Percentiles rank a stretch among this genome's conserved stretches.
phyloP scores from a whole-genome alignment of 2,113 vertebrate species.

The Ploceus nigricollis region DNA sequence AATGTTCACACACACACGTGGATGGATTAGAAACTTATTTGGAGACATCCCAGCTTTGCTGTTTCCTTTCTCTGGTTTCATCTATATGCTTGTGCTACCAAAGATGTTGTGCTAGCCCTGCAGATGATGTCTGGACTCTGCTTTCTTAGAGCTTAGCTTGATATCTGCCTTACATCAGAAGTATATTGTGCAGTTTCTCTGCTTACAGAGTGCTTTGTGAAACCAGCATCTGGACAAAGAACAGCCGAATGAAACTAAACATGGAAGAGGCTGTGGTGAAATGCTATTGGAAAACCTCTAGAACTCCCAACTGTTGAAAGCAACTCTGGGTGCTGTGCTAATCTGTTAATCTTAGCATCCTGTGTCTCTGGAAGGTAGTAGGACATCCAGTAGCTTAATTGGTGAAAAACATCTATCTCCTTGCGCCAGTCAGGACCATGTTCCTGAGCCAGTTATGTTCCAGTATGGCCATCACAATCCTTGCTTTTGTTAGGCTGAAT shows the following conservation, averaged over 20 bases:
- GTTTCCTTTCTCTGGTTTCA: background rate
- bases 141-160: background rate
- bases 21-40: background rate
- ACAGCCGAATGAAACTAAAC: background rate
- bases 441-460: background rate
- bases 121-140: background rate
- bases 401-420: background rate
- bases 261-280: background rate
- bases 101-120: background rate
- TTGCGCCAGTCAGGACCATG: background rate
- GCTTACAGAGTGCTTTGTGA: background rate
- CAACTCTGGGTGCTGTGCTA: background rate
- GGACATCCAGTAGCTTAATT: background rate
- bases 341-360: background rate
- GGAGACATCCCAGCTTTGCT: background rate
- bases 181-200: background rate
- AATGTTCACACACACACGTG: background rate
- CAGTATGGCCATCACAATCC: background rate
- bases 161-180: background rate
- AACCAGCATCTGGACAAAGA: background rate
- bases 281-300: background rate
- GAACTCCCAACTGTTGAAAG: background rate
- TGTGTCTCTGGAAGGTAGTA: background rate
- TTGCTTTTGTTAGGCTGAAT: background rate
- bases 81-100: background rate